Percentiles rank a stretch among this genome's conserved stretches.
Evolutionary conservation across 2,113 vertebrate species (phyloP).

Genomic region (Eleginops maclovinus): DNA sequence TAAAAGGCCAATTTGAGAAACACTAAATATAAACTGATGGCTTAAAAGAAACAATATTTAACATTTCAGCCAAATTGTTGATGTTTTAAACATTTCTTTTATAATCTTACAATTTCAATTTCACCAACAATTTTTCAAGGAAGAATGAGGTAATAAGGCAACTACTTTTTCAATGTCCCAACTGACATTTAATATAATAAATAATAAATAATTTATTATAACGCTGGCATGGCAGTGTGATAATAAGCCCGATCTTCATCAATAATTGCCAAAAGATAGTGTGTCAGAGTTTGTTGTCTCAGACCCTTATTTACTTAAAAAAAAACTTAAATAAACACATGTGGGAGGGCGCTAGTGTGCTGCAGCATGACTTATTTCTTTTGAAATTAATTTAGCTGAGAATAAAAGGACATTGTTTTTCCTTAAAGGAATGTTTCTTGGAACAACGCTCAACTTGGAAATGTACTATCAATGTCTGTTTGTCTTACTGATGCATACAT

Average conservation of each 20-base stretch:
- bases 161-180: background rate
- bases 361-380: background rate
- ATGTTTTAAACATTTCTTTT: too few relatives aligned
- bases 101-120: background rate
- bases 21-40: background rate
- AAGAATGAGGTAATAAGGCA: background rate
- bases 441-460: background rate
- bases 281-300: background rate
- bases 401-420: background rate
- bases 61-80: too few relatives aligned
- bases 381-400: background rate
- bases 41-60: too few relatives aligned
- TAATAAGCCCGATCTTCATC: background rate
- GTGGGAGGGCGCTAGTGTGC: background rate
- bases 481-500: background rate
- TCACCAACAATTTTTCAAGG: too few relatives aligned
- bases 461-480: background rate
- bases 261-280: too few relatives aligned
- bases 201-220: background rate
- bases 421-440: background rate
- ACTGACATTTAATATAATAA: background rate
- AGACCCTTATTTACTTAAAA: slow-evolving; percentile 14
- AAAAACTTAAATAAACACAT: background rate
- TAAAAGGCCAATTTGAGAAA: background rate
- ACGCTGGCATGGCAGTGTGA: background rate